Percentiles rank a stretch among this genome's conserved stretches.
Conservation (phyloP, 1,140 invertebrate species). For the Gryllus bimaculatus region DNA sequence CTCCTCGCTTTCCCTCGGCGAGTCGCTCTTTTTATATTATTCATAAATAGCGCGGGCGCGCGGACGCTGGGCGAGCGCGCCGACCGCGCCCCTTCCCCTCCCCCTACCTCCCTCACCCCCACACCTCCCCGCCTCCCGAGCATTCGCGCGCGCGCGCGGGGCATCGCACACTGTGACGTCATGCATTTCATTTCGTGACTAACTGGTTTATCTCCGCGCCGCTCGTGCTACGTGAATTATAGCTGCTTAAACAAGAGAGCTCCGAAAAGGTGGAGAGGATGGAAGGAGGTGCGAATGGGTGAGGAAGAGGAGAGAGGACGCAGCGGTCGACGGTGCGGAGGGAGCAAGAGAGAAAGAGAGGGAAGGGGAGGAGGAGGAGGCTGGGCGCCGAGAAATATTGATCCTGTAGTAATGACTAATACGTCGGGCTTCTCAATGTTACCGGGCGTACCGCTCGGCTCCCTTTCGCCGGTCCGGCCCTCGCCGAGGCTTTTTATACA, state of each 20-base stretch:
- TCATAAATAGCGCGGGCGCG: too few species aligned
- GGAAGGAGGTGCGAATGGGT: neutral
- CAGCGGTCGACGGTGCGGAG: neutral
- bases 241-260: neutral
- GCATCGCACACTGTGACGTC: neutral
- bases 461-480: too few species aligned
- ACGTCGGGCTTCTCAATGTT: neutral
- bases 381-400: neutral
- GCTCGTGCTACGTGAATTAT: neutral
- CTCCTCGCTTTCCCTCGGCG: too few species aligned
- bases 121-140: neutral
- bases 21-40: too few species aligned
- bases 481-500: neutral
- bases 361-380: neutral
- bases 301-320: neutral
- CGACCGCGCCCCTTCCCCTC: neutral
- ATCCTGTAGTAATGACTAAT: neutral
- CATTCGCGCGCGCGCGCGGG: neutral
- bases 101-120: neutral
- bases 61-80: neutral
- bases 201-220: neutral
- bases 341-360: neutral
- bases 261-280: neutral
- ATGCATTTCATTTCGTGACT: neutral
- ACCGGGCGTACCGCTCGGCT: neutral